Evolutionary conservation across 2,113 vertebrate species (phyloP).

Genomic region (Phyllostomus hastatus): DNA sequence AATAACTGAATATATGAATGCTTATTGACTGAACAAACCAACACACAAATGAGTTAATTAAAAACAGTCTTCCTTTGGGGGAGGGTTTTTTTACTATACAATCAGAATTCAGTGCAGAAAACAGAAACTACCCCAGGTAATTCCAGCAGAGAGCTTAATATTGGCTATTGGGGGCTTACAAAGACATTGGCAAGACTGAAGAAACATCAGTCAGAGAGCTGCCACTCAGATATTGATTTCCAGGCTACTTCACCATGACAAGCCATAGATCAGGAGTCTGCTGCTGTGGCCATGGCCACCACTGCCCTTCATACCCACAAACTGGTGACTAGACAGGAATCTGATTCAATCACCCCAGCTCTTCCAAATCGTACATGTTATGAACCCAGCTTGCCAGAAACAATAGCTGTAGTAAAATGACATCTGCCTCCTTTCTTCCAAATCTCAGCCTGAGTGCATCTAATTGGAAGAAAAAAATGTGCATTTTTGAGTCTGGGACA

Average conservation of each 20-base stretch:
- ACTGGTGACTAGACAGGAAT: background rate
- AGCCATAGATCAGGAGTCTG: background rate
- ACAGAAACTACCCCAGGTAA: background rate
- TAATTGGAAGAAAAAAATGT: background rate
- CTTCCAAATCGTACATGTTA: background rate
- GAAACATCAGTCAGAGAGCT: background rate
- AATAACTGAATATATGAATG: background rate
- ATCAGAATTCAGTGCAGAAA: background rate
- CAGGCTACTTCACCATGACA: background rate
- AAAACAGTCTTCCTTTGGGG: background rate
- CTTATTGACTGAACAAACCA: background rate
- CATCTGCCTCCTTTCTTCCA: background rate
- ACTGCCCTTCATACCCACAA: background rate
- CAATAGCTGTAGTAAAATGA: background rate
- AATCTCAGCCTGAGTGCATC: background rate
- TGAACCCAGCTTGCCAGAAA: background rate
- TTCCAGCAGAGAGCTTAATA: slow-evolving; percentile 15
- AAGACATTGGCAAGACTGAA: background rate
- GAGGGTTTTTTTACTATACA: background rate
- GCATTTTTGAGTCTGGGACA: background rate
- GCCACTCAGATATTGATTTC: background rate
- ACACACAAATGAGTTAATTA: background rate
- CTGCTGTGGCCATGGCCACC: background rate
- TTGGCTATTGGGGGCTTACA: background rate
- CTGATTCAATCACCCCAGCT: background rate